Percentiles rank a stretch among this genome's conserved stretches.
phyloP scores from a whole-genome alignment of 1,140 invertebrate genomes.

The Achroia grisella region DNA sequence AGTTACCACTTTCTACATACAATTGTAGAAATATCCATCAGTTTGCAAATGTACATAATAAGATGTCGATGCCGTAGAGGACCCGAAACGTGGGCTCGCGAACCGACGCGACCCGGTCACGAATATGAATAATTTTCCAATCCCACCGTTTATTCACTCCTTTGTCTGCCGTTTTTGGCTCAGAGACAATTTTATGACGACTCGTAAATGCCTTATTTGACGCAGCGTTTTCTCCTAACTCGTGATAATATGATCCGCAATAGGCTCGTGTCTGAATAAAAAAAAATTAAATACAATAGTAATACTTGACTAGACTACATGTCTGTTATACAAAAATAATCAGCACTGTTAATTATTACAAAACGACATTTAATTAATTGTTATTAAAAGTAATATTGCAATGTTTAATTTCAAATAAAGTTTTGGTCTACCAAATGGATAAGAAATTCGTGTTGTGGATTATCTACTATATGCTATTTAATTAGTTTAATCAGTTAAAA shows the following conservation, averaged over 20 bases:
- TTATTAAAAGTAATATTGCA: too few species aligned
- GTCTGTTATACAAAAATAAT: too few species aligned
- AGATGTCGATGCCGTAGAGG: constrained; percentile 6
- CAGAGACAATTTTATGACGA: constrained; percentile 39
- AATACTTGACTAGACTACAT: too few species aligned
- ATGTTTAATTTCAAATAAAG: too few species aligned
- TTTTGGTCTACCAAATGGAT: too few species aligned
- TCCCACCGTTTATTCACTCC: constrained; percentile 43
- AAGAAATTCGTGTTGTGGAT: too few species aligned
- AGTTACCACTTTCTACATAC: too few species aligned
- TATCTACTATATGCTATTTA: too few species aligned
- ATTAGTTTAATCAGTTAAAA: too few species aligned
- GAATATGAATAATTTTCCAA: constrained; percentile 59
- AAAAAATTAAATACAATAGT: too few species aligned
- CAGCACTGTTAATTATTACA: too few species aligned
- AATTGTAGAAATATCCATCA: constrained; percentile 29
- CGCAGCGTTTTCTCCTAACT: neutral
- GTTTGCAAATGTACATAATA: constrained; percentile 15
- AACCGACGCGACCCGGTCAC: constrained; percentile 29
- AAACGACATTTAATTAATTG: too few species aligned
- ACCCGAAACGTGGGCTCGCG: constrained; percentile 19
- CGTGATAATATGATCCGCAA: neutral
- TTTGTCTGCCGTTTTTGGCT: constrained; percentile 39
- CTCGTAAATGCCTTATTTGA: constrained; percentile 34
- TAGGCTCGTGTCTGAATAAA: neutral